These are phyloP conservation scores for Tuberolachnus salignus DNA, from an alignment of 2,888 invertebrate genomes.

Conservation along the genomic window DNA sequence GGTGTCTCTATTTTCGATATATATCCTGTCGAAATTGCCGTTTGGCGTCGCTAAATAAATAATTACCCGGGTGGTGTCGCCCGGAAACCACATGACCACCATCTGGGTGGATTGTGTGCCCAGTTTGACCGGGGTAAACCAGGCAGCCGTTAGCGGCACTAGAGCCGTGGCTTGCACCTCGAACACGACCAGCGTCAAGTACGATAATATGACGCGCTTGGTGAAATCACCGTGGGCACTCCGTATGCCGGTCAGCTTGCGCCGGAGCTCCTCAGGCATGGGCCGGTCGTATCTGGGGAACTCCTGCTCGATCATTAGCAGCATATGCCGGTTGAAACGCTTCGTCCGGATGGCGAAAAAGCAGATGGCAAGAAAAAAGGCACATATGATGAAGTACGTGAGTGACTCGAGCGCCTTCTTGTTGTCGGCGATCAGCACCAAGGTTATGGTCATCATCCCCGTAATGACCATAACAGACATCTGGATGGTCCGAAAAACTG, in stretches of 20 bases:
- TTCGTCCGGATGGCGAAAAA: constrained; percentile 30
- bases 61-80: constrained; percentile 1
- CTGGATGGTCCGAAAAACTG: neutral
- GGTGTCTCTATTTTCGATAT: too few species aligned
- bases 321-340: constrained; percentile 18
- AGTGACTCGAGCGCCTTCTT: constrained; percentile 33
- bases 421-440: constrained; percentile 26
- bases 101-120: constrained; percentile 27
- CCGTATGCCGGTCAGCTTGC: constrained; percentile 7
- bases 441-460: neutral
- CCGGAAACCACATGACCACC: constrained; percentile 29
- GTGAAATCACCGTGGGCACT: neutral
- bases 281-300: constrained; percentile 5
- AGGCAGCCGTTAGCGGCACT: constrained; percentile 14
- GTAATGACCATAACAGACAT: neutral
- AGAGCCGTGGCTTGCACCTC: constrained; percentile 14
- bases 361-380: neutral
- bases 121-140: neutral
- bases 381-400: constrained; percentile 30
- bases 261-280: constrained; percentile 11
- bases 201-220: neutral
- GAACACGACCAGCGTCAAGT: constrained; percentile 23
- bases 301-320: constrained; percentile 16
- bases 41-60: too few species aligned
- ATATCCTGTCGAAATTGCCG: too few species aligned